Evolutionary conservation across 2,113 vertebrate species (phyloP).

Genomic region (Mungos mungo): DNA sequence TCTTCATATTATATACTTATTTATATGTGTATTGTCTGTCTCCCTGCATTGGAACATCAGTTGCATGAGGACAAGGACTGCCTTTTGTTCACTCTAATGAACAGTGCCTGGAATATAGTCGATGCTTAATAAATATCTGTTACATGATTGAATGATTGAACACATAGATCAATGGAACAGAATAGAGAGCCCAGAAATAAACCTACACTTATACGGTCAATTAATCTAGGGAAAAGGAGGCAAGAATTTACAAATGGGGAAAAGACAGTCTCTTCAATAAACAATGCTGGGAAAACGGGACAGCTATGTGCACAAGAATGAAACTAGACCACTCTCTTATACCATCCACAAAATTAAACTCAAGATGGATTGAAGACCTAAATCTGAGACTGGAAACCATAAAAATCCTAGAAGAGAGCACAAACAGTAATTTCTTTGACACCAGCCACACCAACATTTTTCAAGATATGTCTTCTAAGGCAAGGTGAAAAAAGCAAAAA

Average conservation of each 20-base stretch:
- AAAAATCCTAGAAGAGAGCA: background rate
- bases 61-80: background rate
- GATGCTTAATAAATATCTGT: background rate
- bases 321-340: background rate
- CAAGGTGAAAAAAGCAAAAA: background rate
- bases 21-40: background rate
- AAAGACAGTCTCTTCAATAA: background rate
- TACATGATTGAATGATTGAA: background rate
- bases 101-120: background rate
- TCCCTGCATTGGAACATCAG: background rate
- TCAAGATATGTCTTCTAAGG: background rate
- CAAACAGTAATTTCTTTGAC: background rate
- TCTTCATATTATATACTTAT: background rate
- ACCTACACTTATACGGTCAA: background rate
- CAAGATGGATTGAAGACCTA: background rate
- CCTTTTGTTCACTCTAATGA: background rate
- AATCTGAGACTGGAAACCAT: background rate
- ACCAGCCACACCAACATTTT: background rate
- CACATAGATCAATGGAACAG: background rate
- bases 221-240: background rate
- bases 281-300: background rate
- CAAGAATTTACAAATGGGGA: background rate
- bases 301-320: background rate
- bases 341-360: background rate
- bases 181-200: background rate